Evolutionary conservation across 1,140 invertebrate genomes (phyloP), one percentile per base, ranked within the genome.

Genomic region (Leptinotarsa undecemlineata): DNA sequence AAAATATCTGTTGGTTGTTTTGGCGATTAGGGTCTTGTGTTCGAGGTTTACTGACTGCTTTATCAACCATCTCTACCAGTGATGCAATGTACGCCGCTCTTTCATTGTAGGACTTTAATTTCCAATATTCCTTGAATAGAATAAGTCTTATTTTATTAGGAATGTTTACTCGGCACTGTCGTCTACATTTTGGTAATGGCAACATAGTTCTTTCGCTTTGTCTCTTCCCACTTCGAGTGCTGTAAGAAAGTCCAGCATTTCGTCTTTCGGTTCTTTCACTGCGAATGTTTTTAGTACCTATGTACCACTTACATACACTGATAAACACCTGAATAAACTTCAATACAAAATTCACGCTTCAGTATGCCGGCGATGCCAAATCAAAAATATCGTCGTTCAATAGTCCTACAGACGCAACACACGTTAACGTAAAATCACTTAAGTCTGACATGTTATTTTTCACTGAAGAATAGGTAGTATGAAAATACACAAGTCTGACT

Each of bases 361-460:
- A n/a, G n/a, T n/a, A n/a, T n/a, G n/a, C n/a, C n/a, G n/a, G n/a
- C n/a, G n/a, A n/a, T n/a, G n/a, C n/a, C n/a, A n/a, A n/a, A n/a
- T 0, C 8, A 14, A 15, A 51, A 51, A 51, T 51, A 51, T 51
- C 5, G 48, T 11, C 14, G 48, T 51, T 3, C 14, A n/a, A 51
- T 51, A n/a, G 48, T 51, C 1, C 48, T 17, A 51, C 4, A 51
- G 13, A 51, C 8, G 48, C 48, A 51, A 51, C 48, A 51, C 62
- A 64, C 4, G 62, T 64, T 64, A 64, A 64, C 62, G 23, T 64
- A 20, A 64, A 51, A 51, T 51, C 48, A 51, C 48, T 5, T 51
- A 17, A 51, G 48, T 51, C 48, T 51, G 20, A 4, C 3, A 64
- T 23, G 62, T 64, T 1, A 64, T 64, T 64, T 64, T 64, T 20